Conservation (phyloP, 2,797 vertebrate species). For the Valencia hispanica region DNA sequence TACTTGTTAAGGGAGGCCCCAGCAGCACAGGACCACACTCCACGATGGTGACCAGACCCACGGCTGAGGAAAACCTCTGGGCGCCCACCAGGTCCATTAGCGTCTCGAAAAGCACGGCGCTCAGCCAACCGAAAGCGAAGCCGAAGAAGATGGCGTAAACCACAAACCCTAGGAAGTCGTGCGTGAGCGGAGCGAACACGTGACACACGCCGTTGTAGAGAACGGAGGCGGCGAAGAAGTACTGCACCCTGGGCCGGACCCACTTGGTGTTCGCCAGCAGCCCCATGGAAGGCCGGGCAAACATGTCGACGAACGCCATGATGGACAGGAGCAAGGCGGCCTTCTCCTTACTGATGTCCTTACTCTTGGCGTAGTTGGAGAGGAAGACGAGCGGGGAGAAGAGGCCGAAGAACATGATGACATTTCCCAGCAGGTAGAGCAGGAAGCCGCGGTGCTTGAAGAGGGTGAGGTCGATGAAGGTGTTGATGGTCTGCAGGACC, state of each 20-base stretch:
- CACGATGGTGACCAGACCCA: slow-evolving; percentile 96
- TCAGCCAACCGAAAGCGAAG: slow-evolving; percentile 96
- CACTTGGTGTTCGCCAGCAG: slow-evolving; percentile 93
- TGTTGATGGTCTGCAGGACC: slow-evolving; percentile 86
- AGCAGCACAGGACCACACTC: slow-evolving; percentile 94
- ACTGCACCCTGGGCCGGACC: slow-evolving; percentile 92
- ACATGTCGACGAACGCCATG: slow-evolving; percentile 95
- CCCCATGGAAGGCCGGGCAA: slow-evolving; percentile 97
- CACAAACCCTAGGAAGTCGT: slow-evolving; percentile 86
- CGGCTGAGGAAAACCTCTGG: slow-evolving; percentile 93
- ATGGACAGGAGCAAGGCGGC: slow-evolving; percentile 94
- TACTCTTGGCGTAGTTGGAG: slow-evolving; percentile 92
- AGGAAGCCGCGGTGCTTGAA: slow-evolving; percentile 95
- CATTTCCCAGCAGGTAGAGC: slow-evolving; percentile 92
- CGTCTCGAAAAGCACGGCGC: slow-evolving; percentile 94
- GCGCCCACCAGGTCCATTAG: slow-evolving; percentile 96
- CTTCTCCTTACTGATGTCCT: slow-evolving; percentile 87
- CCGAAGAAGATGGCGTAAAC: slow-evolving; percentile 94
- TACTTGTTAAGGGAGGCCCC: slow-evolving; percentile 93
- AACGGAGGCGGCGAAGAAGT: slow-evolving; percentile 91
- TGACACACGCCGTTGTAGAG: slow-evolving; percentile 93
- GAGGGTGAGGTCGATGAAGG: slow-evolving; percentile 91
- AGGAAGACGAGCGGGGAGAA: slow-evolving; percentile 96
- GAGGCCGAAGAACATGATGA: slow-evolving; percentile 96
- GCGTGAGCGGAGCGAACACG: slow-evolving; percentile 85